phyloP scores from a whole-genome alignment of 2,797 vertebrate genomes.

The Enteromius thamalakanensis region DNA sequence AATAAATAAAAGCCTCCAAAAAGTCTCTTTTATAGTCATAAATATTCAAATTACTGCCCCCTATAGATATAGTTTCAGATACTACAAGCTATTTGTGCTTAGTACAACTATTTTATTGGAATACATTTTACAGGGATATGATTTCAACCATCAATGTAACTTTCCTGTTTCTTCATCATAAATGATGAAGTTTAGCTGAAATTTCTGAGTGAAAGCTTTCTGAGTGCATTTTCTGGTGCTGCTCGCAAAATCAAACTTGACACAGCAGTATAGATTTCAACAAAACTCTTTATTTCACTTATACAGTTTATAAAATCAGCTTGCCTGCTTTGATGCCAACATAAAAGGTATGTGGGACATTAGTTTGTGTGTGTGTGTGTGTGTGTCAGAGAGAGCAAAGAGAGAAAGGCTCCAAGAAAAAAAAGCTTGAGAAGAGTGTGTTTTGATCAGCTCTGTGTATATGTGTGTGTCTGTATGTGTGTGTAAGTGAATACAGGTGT shows the following conservation, averaged over 20 bases:
- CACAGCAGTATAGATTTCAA: constrained; percentile 73
- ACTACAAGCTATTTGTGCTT: not conserved
- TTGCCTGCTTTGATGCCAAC: constrained; percentile 79
- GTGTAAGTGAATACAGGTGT: constrained; percentile 64
- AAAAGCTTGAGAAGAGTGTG: constrained; percentile 19
- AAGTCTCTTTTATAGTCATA: no score
- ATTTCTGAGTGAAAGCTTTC: not conserved
- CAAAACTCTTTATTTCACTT: constrained; percentile 82
- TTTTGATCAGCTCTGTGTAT: constrained; percentile 15
- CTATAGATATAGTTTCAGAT: not conserved
- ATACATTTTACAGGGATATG: no score
- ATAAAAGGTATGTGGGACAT: constrained; percentile 66
- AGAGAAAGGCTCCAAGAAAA: constrained; percentile 23
- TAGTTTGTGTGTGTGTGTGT: constrained; percentile 39
- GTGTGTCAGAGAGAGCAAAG: constrained; percentile 36
- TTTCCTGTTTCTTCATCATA: not conserved
- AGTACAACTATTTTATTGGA: no score
- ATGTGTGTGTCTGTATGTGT: constrained; percentile 39
- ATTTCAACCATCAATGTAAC: no score
- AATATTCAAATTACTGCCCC: not conserved
- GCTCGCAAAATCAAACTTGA: not conserved
- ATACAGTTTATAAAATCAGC: constrained; percentile 83
- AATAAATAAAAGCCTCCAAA: not conserved
- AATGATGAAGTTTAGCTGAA: not conserved
- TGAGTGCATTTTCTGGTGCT: not conserved